Percentiles rank a stretch among this genome's conserved stretches.
Evolutionary conservation across 1,140 invertebrate species (phyloP).

Genomic region (Scaptomyza montana): DNA sequence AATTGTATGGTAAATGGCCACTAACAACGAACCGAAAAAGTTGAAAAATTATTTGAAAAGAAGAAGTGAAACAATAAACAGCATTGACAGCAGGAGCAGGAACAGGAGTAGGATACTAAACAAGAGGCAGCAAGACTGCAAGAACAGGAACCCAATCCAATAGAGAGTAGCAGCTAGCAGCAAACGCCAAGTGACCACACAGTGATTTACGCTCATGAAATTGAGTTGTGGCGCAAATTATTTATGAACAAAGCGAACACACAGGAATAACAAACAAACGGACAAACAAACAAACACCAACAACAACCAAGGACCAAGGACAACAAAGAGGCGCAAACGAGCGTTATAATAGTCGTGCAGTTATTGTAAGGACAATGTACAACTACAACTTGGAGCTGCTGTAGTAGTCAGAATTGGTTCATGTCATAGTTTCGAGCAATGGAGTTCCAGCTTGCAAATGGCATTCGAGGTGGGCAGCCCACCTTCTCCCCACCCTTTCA

Average conservation of each 20-base stretch:
- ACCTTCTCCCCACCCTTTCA: too few relatives aligned
- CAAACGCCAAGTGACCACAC: slow-evolving; percentile 65
- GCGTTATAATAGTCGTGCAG: slow-evolving; percentile 56
- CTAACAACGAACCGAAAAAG: slow-evolving; percentile 52
- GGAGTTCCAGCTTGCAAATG: background rate
- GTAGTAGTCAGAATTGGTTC: slow-evolving; percentile 41
- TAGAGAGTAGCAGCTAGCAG: slow-evolving; percentile 44
- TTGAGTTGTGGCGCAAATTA: slow-evolving; percentile 81
- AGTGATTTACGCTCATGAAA: slow-evolving; percentile 81
- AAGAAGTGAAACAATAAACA: slow-evolving; percentile 65
- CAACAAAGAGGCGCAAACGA: slow-evolving; percentile 50
- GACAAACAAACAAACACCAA: background rate
- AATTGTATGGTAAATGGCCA: slow-evolving; percentile 74
- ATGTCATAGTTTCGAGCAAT: slow-evolving; percentile 44
- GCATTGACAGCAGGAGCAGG: slow-evolving; percentile 41
- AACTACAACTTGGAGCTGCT: slow-evolving; percentile 45
- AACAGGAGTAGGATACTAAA: background rate
- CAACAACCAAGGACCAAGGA: slow-evolving; percentile 6
- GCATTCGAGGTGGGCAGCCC: background rate
- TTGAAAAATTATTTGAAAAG: slow-evolving; percentile 69
- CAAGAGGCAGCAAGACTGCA: slow-evolving; percentile 1
- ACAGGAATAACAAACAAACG: slow-evolving; percentile 70
- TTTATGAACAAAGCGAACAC: slow-evolving; percentile 79
- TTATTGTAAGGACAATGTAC: slow-evolving; percentile 38
- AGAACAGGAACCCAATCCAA: slow-evolving; percentile 20